Evolutionary conservation across 1,140 invertebrate genomes (phyloP).

Genomic region (Macrobrachium nipponense): DNA sequence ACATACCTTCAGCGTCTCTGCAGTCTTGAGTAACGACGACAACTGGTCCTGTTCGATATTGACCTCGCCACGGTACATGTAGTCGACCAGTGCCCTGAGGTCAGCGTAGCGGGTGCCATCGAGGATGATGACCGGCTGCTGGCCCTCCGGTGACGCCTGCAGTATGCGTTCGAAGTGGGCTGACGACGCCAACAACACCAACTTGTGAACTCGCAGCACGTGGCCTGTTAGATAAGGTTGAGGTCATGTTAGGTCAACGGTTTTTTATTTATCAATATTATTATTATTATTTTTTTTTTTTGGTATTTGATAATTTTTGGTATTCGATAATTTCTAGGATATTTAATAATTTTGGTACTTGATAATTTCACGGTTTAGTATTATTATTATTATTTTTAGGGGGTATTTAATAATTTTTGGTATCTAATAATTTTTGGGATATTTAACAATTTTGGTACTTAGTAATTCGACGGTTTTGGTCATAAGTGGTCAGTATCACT

Average conservation of each 20-base stretch:
- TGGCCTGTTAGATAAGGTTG: slow-evolving; percentile 76
- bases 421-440: no score
- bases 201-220: slow-evolving; percentile 89
- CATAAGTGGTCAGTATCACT: no score
- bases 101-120: slow-evolving; percentile 88
- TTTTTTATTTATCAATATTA: no score
- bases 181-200: slow-evolving; percentile 92
- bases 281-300: no score
- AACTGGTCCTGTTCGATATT: slow-evolving; percentile 92
- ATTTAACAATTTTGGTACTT: no score
- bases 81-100: slow-evolving; percentile 89
- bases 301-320: no score
- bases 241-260: neutral
- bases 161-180: slow-evolving; percentile 91
- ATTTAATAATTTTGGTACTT: no score
- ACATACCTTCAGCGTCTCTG: slow-evolving; percentile 79
- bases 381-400: no score
- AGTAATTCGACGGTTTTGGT: no score
- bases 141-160: slow-evolving; percentile 82
- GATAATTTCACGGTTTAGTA: no score
- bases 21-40: slow-evolving; percentile 89
- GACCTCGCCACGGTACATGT: slow-evolving; percentile 94
- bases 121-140: slow-evolving; percentile 85
- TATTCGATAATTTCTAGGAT: no score
- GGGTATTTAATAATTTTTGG: no score